Percentiles rank a stretch among this genome's conserved stretches.
Evolutionary conservation across 2,113 vertebrate genomes (phyloP).

Genomic region (Merops nubicus): DNA sequence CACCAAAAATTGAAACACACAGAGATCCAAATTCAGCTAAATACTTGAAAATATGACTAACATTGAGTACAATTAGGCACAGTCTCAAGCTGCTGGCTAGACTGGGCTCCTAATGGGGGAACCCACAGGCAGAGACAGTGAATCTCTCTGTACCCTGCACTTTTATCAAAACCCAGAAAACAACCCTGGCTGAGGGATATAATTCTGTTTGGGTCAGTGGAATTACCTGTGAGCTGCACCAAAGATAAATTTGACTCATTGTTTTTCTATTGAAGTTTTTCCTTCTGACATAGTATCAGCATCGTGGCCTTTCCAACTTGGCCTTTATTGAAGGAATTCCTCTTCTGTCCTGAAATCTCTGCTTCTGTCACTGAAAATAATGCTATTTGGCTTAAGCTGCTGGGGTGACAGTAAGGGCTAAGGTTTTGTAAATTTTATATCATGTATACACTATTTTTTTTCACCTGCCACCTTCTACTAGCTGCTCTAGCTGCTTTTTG

Average conservation of each 20-base stretch:
- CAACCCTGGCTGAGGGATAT: not conserved
- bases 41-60: not conserved
- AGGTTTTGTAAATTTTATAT: not conserved
- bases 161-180: not conserved
- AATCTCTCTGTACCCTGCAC: not conserved
- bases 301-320: not conserved
- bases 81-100: not conserved
- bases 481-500: not conserved
- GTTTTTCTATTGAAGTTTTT: not conserved
- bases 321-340: not conserved
- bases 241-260: not conserved
- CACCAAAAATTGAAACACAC: not conserved
- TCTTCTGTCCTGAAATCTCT: not conserved
- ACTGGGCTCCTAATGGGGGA: not conserved
- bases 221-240: not conserved
- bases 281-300: not conserved
- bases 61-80: accelerated
- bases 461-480: not conserved
- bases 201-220: not conserved
- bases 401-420: not conserved
- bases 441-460: not conserved
- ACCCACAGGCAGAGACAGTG: not conserved
- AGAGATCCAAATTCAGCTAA: not conserved
- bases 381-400: not conserved
- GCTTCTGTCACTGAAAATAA: not conserved